A percentile compares a stretch with the other conserved stretches of the same genome.
These are phyloP conservation scores for Aphyosemion australe DNA, from an alignment of 2,113 vertebrate genomes.

Conservation along the genomic window DNA sequence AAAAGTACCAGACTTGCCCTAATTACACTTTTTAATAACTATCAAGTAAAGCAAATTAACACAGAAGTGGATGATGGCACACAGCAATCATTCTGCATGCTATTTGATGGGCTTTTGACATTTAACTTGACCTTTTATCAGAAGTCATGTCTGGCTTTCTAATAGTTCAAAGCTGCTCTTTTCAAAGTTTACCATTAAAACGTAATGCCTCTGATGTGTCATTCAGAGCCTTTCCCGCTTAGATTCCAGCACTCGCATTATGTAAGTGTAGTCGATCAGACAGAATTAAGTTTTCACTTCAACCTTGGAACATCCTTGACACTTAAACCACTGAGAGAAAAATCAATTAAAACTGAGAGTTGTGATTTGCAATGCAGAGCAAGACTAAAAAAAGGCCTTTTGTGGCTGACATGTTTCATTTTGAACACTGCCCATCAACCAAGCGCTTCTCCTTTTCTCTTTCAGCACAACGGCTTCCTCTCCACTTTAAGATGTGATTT, in stretches of 20 bases:
- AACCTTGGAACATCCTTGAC: conserved; percentile 34
- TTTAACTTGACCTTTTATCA: conserved; percentile 58
- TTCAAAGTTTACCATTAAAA: conserved; percentile 19
- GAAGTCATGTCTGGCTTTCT: conserved; percentile 35
- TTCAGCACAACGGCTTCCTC: neutral
- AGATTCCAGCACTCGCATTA: conserved; percentile 5
- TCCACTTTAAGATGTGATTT: conserved; percentile 2
- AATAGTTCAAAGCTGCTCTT: conserved; percentile 39
- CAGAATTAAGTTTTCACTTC: conserved; percentile 9
- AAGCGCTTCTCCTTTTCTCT: neutral
- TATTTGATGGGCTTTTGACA: conserved; percentile 47
- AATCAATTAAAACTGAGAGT: conserved; percentile 37
- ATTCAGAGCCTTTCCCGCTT: conserved; percentile 4
- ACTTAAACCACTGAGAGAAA: conserved; percentile 26
- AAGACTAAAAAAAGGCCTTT: conserved; percentile 20
- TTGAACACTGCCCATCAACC: conserved; percentile 25
- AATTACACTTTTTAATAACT: conserved; percentile 28
- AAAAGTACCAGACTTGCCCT: conserved; percentile 3
- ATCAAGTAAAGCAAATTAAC: conserved; percentile 3
- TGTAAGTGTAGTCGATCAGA: neutral
- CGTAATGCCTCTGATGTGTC: conserved; percentile 16
- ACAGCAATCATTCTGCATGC: conserved; percentile 29
- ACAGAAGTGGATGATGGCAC: conserved; percentile 9
- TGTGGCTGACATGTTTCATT: conserved; percentile 24
- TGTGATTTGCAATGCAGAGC: conserved; percentile 41